Evolutionary conservation across 2,888 invertebrate species (phyloP), one percentile per base, ranked within the genome.

Genomic region (Andrena bucephala): DNA sequence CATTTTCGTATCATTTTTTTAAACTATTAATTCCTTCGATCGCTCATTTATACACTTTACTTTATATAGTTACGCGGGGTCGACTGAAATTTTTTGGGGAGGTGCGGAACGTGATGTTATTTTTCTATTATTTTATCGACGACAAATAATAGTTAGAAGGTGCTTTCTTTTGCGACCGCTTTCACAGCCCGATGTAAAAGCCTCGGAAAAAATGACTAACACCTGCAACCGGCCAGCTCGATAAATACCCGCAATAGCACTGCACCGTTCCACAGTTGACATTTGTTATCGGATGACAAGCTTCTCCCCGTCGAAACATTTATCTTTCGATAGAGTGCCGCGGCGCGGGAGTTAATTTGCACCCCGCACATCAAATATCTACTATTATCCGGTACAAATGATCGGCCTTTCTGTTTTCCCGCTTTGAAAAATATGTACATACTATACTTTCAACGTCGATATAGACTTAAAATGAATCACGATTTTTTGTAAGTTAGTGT

Each of bases 261-360:
- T 52, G 69, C 29, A 50, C 54, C 48, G 50, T 70, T 76, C 71
- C 68, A 81, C 85, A 63, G 54, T 78, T 88, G 88, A 87, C 86
- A 88, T 87, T 88, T 83, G 88, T 87, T 87, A 87, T 87, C 88
- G 82, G 81, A 86, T 81, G 84, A 88, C 87, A 87, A 88, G 86
- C 82, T 80, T 84, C 80, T 78, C 85, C 82, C 77, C 72, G 82
- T 83, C 74, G 88, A 84, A 84, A 82, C 87, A 88, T 88, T 87
- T 86, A 88, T 88, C 87, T 88, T 81, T 84, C 77, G 77, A 67
- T 65, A 67, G 69, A 81, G 80, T 48, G 71, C 67, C 67, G 67
- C 72, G 74, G 57, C 54, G 77, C 71, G 42, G 81, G 78, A 77
- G 81, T 87, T 87, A 75, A 85, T 87, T 85, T 80, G 77, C 72